phyloP scores from a whole-genome alignment of 2,797 vertebrate species.

The Acanthurus tractus region DNA sequence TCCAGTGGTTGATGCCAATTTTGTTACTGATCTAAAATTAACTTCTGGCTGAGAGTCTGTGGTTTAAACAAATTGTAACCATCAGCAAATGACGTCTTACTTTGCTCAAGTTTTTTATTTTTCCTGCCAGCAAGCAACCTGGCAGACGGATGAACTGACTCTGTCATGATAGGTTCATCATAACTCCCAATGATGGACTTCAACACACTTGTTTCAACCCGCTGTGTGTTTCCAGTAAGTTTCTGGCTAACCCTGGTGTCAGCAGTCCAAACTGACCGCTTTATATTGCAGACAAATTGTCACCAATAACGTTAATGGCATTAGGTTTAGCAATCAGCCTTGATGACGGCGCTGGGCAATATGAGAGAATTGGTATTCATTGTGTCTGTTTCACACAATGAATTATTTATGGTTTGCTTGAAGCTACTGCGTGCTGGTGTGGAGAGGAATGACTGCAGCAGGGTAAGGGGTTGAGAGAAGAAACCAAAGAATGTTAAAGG shows the following conservation, averaged over 20 bases:
- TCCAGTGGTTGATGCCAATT: conserved; percentile 40
- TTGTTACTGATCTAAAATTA: conserved; percentile 26
- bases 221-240: conserved; percentile 32
- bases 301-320: conserved; percentile 78
- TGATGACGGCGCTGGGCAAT: conserved; percentile 78
- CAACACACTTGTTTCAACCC: not conserved
- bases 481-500: conserved; percentile 62
- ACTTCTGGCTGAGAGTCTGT: conserved; percentile 11
- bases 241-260: conserved; percentile 61
- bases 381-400: conserved; percentile 80
- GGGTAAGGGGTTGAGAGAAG: conserved; percentile 56
- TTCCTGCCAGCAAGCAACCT: not conserved
- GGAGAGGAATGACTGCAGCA: conserved; percentile 59
- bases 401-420: conserved; percentile 86
- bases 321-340: conserved; percentile 80
- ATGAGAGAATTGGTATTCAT: conserved; percentile 85
- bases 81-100: conserved; percentile 32
- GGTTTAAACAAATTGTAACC: conserved; percentile 16
- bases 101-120: not conserved
- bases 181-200: not conserved
- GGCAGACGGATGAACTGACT: conserved; percentile 5
- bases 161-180: not conserved
- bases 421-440: conserved; percentile 67
- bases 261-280: conserved; percentile 61
- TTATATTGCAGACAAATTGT: conserved; percentile 75